Evolutionary conservation across 1,140 invertebrate species (phyloP), one percentile per base, ranked within the genome.

Genomic region (Drosophila neocordata): DNA sequence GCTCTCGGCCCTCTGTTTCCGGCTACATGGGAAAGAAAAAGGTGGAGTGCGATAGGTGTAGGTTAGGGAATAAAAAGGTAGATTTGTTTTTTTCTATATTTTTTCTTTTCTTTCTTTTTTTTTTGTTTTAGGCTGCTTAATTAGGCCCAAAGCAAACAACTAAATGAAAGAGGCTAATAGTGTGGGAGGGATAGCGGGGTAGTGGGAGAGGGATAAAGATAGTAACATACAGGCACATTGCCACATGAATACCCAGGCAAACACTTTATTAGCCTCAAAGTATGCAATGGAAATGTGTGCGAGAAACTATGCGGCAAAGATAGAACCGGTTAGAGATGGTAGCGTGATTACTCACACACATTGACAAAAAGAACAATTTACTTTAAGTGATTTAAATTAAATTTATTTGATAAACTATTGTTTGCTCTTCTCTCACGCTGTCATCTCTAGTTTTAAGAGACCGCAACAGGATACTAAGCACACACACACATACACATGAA

Each of bases 261-360:
- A 66, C 64, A 69, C 63, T 77, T 68, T 85, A 84, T 85, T 84
- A 85, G 81, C 73, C 64, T 61, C 34, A 65, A 81, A 81, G 69
- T 83, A 79, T 83, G 80, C 80, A 55, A 58, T 72, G 66, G 67
- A 61, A 69, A 60, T 52, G 60, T 41, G 69, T 72, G 67, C 64
- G 69, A 67, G 73, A 22, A 85, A 84, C 81, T 81, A 83, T 83
- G 80, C 72, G 79, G 71, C 61, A 15, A 65, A 64, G 71, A 51
- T 8, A 31, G 13, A 7, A 8, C 15, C 41, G 6, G 31, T 24
- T 58, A 73, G 55, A 56, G 59, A 73, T 51, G 20, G 13, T 7
- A 41, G 4, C 6, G 37, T 56, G 69, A 59, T 24, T 27, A 4
- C 8, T 8, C 4, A 8, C 9, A 7, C 6, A 7, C 65, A 37